These are phyloP conservation scores for Scolanthus callimorphus DNA, from an alignment of 92 coral and sea anemone genomes.

Conservation along the genomic window DNA sequence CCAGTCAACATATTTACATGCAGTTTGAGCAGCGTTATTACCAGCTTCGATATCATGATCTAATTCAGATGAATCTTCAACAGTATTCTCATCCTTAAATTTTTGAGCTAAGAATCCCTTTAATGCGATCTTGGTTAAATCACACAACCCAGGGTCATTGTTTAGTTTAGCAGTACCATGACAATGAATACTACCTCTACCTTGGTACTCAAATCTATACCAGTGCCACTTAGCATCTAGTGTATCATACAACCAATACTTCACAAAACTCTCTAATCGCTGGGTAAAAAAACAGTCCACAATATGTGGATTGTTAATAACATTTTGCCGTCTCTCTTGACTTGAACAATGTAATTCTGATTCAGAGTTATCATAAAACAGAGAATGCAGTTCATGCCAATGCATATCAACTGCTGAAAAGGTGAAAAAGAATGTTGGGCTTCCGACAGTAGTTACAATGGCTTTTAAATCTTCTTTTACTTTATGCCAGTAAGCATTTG, in stretches of 20 bases:
- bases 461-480: conserved; percentile 52
- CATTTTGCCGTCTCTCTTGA: conserved; percentile 54
- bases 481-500: conserved; percentile 63
- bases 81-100: conserved; percentile 48
- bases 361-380: conserved; percentile 25
- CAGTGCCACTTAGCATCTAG: conserved; percentile 40
- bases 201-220: conserved; percentile 51
- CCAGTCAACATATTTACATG: conserved; percentile 67
- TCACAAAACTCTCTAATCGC: conserved; percentile 66
- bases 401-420: conserved; percentile 78
- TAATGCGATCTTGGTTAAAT: conserved; percentile 55
- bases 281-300: conserved; percentile 83
- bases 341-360: conserved; percentile 16
- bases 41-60: conserved; percentile 58
- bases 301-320: conserved; percentile 63
- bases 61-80: conserved; percentile 14
- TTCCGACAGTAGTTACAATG: conserved; percentile 53
- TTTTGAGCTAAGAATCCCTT: conserved; percentile 74
- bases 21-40: conserved; percentile 34
- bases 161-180: conserved; percentile 42
- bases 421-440: conserved; percentile 66
- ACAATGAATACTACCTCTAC: conserved; percentile 48
- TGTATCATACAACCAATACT: conserved; percentile 23
- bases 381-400: conserved; percentile 67
- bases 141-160: conserved; percentile 63